Percentiles rank a stretch among this genome's conserved stretches.
Conservation (phyloP, 2,888 invertebrate genomes). For the Macaria notata region DNA sequence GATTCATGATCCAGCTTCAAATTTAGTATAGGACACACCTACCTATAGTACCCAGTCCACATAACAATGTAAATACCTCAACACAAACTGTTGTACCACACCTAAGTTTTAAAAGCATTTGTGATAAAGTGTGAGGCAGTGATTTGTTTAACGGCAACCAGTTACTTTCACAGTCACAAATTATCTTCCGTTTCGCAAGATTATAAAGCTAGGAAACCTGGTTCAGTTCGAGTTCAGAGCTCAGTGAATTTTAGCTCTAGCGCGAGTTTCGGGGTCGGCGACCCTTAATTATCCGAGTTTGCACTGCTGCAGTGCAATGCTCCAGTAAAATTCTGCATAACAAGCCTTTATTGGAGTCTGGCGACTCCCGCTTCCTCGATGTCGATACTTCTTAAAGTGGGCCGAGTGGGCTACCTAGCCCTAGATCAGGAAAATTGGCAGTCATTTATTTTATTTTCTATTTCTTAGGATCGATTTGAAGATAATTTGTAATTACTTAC, state of each 20-base stretch:
- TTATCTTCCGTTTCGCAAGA: conserved; percentile 16
- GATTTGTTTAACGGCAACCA: conserved; percentile 10
- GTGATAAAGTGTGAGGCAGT: conserved; percentile 13
- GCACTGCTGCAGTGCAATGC: conserved; percentile 73
- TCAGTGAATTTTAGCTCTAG: conserved; percentile 60
- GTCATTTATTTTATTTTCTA: too few relatives aligned
- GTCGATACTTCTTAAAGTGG: conserved; percentile 36
- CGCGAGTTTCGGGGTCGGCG: conserved; percentile 63
- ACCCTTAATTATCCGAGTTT: conserved; percentile 75
- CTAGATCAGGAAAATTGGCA: too few relatives aligned
- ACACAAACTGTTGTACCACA: conserved; percentile 2
- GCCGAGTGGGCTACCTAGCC: too few relatives aligned
- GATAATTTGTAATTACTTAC: too few relatives aligned
- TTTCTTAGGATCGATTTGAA: too few relatives aligned
- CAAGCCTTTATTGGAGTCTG: conserved; percentile 74
- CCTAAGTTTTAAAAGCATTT: conserved; percentile 15
- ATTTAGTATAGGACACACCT: neutral
- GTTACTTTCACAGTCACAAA: conserved; percentile 18
- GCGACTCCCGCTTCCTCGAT: conserved; percentile 50
- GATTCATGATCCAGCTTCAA: conserved; percentile 4
- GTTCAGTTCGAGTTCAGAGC: conserved; percentile 20
- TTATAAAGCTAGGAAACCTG: conserved; percentile 10
- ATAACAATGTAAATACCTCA: too few relatives aligned
- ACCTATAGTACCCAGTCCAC: too few relatives aligned
- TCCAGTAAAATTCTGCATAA: conserved; percentile 79